Evolutionary conservation across 2,797 vertebrate genomes (phyloP), one percentile per base, ranked within the genome.

Genomic region (Gallinago solitaria): DNA sequence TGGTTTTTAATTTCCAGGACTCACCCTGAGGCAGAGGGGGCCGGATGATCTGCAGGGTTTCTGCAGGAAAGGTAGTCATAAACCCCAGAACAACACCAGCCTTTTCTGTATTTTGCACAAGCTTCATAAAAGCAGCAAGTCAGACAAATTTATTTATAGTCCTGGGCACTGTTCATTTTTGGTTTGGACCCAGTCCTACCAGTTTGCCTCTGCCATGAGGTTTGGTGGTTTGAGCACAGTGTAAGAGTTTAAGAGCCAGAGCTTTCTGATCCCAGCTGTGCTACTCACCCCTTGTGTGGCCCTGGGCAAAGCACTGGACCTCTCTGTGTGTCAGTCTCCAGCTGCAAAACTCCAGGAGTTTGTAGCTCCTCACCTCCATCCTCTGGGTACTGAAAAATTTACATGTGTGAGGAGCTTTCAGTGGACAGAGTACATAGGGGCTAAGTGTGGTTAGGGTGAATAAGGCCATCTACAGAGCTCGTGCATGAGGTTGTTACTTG

Each of bases 141-240:
- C 91, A 88, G 65, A 50, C 1, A 0, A 92, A 94, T 75, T 74
- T 95, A 85, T 96, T 94, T 95, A 88, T 86, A 90, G 84, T 78
- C 68, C 65, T 92, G 89, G 87, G 65, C 82, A 69, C 47, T 48
- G 54, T 32, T 94, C 4, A 1, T 54, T 92, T 90, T 80, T 89
- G 83, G 75, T 80, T 93, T 96, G 82, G 87, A 93, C 69, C 11
- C 37, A 35, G 16, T 74, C 71, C 70, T 94, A 87, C 83, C 50
- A 50, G 47, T 89, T 85, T 71, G 68, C 57, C 41, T 92, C 71
- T 87, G 60, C 53, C 63, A 37, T 83, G 82, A 87, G 2, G 5
- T 83, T 87, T 76, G 65, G 79, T 83, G 87, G 79, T 81, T 89
- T 92, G n/a, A 85, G 47, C 43, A 30, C 15, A 59, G 41, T 54